Percentiles rank a stretch among this genome's conserved stretches.
phyloP scores from a whole-genome alignment of 2,113 vertebrate species.

The Clarias batrachus region DNA sequence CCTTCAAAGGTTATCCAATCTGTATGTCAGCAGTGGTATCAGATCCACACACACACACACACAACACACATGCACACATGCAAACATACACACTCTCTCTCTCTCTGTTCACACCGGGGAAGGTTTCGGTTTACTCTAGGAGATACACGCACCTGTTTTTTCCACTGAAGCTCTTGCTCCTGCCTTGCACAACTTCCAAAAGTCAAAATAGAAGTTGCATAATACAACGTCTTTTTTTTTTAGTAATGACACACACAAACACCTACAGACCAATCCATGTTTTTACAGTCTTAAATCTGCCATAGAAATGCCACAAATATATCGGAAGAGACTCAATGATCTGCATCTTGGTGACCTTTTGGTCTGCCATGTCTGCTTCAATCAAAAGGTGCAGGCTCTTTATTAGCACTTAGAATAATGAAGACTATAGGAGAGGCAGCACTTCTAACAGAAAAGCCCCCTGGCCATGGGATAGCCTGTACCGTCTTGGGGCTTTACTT shows the following conservation, averaged over 20 bases:
- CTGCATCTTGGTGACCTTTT: background rate
- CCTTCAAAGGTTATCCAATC: background rate
- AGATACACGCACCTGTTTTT: conserved; percentile 6
- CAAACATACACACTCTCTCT: background rate
- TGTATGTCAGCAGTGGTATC: background rate
- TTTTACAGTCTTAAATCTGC: background rate
- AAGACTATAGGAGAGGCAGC: background rate
- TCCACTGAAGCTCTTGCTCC: conserved; percentile 1
- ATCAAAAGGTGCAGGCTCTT: background rate
- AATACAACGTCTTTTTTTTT: background rate
- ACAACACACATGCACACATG: background rate
- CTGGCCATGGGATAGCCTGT: background rate
- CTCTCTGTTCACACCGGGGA: background rate
- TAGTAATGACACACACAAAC: background rate
- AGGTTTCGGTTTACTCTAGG: background rate
- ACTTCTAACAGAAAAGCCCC: background rate
- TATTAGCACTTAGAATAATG: conserved; percentile 1
- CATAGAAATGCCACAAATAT: background rate
- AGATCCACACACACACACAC: background rate
- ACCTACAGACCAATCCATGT: background rate
- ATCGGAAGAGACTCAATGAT: background rate
- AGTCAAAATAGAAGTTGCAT: conserved; percentile 2
- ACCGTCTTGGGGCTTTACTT: background rate
- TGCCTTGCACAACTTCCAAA: background rate
- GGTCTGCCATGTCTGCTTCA: background rate